These are phyloP conservation scores for Oscheius sp. DNA, from an alignment of 2,888 invertebrate species.

Conservation along the genomic window DNA sequence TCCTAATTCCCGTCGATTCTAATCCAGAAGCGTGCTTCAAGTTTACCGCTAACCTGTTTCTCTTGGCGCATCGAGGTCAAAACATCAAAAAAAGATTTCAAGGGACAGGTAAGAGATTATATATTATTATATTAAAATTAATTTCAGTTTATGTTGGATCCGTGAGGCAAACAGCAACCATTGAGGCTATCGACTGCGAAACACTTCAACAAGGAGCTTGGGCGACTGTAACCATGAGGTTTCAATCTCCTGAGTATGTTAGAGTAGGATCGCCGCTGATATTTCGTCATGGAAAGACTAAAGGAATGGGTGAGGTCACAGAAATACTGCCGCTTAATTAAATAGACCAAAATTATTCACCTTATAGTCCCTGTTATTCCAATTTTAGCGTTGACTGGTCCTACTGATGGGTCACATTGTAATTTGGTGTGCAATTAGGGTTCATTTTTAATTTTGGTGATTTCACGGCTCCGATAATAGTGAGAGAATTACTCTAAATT, in stretches of 20 bases:
- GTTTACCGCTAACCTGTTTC: conserved; percentile 84
- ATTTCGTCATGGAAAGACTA: conserved; percentile 84
- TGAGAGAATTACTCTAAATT: too few species aligned
- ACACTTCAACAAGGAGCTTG: conserved; percentile 81
- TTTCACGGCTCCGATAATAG: conserved; percentile 18
- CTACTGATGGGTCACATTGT: conserved; percentile 1
- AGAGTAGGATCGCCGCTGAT: conserved; percentile 80
- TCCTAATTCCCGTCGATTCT: conserved; percentile 76
- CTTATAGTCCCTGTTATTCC: neutral
- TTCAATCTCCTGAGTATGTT: conserved; percentile 58
- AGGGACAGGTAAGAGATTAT: conserved; percentile 77
- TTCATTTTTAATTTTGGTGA: neutral
- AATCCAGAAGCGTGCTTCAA: conserved; percentile 47
- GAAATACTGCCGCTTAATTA: conserved; percentile 33
- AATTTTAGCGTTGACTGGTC: neutral
- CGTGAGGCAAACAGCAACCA: conserved; percentile 91
- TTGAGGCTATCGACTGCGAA: conserved; percentile 73
- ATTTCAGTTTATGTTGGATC: conserved; percentile 88
- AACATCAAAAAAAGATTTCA: conserved; percentile 73
- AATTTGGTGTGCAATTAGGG: conserved; percentile 17
- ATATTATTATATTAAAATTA: neutral
- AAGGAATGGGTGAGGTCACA: conserved; percentile 83
- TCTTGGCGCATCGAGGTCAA: conserved; percentile 76
- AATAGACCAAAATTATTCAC: neutral
- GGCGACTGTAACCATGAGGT: conserved; percentile 82